Evolutionary conservation across 2,888 invertebrate genomes (phyloP), one percentile per base, ranked within the genome.

Genomic region (Drosophila algonquin): DNA sequence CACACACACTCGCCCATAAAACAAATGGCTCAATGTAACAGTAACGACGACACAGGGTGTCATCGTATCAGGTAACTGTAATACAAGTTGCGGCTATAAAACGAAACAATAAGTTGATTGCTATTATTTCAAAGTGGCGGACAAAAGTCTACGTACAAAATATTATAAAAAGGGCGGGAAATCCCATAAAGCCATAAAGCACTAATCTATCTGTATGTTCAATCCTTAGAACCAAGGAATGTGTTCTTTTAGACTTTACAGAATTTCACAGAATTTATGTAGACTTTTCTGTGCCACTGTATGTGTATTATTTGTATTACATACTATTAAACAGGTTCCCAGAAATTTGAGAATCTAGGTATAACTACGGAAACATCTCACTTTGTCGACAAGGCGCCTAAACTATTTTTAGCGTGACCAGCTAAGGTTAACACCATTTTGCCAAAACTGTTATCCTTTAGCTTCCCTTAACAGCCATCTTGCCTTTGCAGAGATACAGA

Each of bases 41-140:
- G 8, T 53, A 18, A 40, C 52, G 44, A 40, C 52, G 44, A 35
- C 55, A 30, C 44, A 53, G 72, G 71, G 56, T 48, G 63, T 55
- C 73, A 54, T 16, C 21, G 16, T 53, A 53, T 68, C 47, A 72
- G 63, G 44, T 63, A 72, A 71, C 71, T 63, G 63, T 63, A 72
- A 50, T 50, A 18, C 48, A 45, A 63, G 63, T 50, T n/a, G n/a
- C 24, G 44, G 44, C 40, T 35, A 30, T 47, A 46, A 47, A 27
- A 56, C 46, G 27, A 53, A 50, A 48, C 8, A 21, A 51, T 54
- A 35, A 10, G 27, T 18, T 27, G 8, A 27, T 27, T 52, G 27
- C 10, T 30, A 47, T 6, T 14, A 16, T 35, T 47, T 16, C 24
- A 16, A 16, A 14, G 48, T 14, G 9, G 16, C 8, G 7, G 14